A percentile compares a stretch with the other conserved stretches of the same genome.
These are phyloP conservation scores for Sarcophaga rosellei DNA, from an alignment of 2,888 invertebrate species.

Conservation along the genomic window DNA sequence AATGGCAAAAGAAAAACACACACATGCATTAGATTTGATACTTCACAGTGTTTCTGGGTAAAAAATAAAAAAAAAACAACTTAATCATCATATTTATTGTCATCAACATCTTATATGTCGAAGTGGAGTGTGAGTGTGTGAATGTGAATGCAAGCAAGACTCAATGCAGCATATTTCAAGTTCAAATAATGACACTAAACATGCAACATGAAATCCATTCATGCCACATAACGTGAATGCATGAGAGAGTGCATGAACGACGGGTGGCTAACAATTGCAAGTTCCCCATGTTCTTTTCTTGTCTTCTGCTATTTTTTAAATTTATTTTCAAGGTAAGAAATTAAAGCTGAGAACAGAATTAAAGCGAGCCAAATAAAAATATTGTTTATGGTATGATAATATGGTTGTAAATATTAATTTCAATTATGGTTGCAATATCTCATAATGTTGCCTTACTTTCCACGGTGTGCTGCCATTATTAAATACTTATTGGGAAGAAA, in stretches of 20 bases:
- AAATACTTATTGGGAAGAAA: background rate
- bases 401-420: constrained; percentile 10
- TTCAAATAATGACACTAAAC: constrained; percentile 64
- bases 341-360: constrained; percentile 21
- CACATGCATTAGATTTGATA: constrained; percentile 31
- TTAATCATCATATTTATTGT: constrained; percentile 36
- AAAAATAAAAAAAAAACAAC: background rate
- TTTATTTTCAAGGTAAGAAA: constrained; percentile 45
- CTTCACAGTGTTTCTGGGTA: background rate
- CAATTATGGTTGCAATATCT: background rate
- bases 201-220: constrained; percentile 61
- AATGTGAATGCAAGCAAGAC: background rate
- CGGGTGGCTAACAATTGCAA: constrained; percentile 27
- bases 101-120: constrained; percentile 14
- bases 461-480: background rate
- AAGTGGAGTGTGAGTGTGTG: constrained; percentile 5
- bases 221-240: constrained; percentile 54
- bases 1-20: background rate
- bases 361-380: constrained; percentile 14
- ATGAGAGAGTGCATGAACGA: background rate
- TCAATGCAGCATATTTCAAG: constrained; percentile 63
- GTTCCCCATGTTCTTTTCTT: constrained; percentile 23
- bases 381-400: background rate
- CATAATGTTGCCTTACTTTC: background rate
- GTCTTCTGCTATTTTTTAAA: background rate